phyloP scores from a whole-genome alignment of 92 coral and sea anemone species.

The Pocillopora meandrina region DNA sequence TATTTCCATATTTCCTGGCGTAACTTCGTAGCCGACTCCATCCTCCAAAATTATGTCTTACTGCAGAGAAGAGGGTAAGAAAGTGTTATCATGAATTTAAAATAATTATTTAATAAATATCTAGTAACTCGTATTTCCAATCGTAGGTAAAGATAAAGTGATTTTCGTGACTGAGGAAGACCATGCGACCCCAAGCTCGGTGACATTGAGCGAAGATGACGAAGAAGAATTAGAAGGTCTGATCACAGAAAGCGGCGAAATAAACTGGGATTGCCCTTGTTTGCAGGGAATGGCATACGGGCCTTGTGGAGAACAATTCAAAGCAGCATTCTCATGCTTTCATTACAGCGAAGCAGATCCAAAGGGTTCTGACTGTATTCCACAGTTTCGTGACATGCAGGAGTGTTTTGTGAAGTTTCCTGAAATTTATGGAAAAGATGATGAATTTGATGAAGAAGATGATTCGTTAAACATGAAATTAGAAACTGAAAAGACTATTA shows the following conservation, averaged over 20 bases:
- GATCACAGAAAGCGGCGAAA: slow-evolving; percentile 94
- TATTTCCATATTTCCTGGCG: background rate
- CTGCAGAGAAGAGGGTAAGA: slow-evolving; percentile 93
- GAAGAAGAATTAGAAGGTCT: slow-evolving; percentile 92
- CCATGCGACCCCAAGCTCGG: slow-evolving; percentile 74
- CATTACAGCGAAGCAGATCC: slow-evolving; percentile 93
- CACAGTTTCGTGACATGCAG: slow-evolving; percentile 94
- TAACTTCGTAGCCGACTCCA: slow-evolving; percentile 10
- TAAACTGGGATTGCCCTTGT: slow-evolving; percentile 99
- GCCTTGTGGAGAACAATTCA: slow-evolving; percentile 94
- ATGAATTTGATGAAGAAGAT: slow-evolving; percentile 55
- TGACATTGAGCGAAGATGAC: slow-evolving; percentile 77
- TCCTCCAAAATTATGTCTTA: slow-evolving; percentile 72
- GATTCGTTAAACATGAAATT: slow-evolving; percentile 23
- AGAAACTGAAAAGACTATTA: slow-evolving; percentile 16
- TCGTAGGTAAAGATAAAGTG: slow-evolving; percentile 91
- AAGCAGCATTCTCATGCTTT: slow-evolving; percentile 94
- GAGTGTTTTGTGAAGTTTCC: slow-evolving; percentile 93
- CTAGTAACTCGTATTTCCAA: background rate
- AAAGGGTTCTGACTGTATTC: slow-evolving; percentile 95
- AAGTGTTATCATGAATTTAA: background rate
- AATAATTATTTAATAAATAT: background rate
- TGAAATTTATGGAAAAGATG: slow-evolving; percentile 92
- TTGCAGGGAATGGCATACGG: slow-evolving; percentile 99
- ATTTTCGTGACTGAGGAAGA: slow-evolving; percentile 96